Evolutionary conservation across 2,797 vertebrate species (phyloP).

Genomic region (Notolabrus celidotus): DNA sequence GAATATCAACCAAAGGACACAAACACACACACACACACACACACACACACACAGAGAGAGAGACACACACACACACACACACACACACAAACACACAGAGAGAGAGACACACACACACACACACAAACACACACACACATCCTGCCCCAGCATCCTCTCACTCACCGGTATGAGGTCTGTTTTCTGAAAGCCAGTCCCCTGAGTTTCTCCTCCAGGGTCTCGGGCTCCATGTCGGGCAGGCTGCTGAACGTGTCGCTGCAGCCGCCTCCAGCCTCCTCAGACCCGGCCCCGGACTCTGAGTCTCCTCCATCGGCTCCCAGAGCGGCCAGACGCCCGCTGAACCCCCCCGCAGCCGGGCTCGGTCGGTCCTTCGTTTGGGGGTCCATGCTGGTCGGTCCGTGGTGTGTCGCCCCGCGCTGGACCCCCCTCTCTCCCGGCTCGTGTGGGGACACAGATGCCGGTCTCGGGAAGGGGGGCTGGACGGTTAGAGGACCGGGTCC

Average conservation of each 20-base stretch:
- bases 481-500: not conserved
- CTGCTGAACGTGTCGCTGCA: conserved; percentile 81
- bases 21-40: not conserved
- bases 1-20: no score
- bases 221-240: conserved; percentile 87
- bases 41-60: no score
- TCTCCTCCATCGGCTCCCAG: conserved; percentile 85
- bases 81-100: no score
- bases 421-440: conserved; percentile 57
- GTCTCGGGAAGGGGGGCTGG: not conserved
- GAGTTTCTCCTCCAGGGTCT: conserved; percentile 93
- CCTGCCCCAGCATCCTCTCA: conserved; percentile 62
- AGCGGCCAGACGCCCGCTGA: conserved; percentile 69
- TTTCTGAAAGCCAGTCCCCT: conserved; percentile 95
- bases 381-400: conserved; percentile 80
- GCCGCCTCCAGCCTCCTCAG: conserved; percentile 78
- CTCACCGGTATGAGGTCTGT: conserved; percentile 97
- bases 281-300: conserved; percentile 78
- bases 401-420: conserved; percentile 68
- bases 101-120: not conserved
- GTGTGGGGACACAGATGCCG: conserved; percentile 53
- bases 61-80: not conserved
- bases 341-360: conserved; percentile 64
- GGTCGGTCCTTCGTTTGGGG: conserved; percentile 77
- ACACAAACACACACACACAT: not conserved